phyloP scores from a whole-genome alignment of 2,113 vertebrate genomes.

The Rostratula benghalensis region DNA sequence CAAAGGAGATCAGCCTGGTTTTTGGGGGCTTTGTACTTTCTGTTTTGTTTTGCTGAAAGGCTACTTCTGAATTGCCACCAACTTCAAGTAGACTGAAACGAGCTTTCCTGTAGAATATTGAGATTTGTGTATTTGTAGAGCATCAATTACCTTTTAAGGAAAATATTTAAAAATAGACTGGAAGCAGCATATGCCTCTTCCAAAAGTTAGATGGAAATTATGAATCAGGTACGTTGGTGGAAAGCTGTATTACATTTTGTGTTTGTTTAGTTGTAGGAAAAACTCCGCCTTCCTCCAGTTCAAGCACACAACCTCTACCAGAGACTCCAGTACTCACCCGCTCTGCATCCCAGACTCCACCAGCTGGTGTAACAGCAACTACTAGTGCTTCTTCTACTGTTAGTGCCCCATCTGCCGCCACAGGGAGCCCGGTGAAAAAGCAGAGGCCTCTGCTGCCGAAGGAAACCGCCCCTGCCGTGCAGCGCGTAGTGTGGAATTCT shows the following conservation, averaged over 20 bases:
- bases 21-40: background rate
- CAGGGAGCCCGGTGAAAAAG: conserved; percentile 89
- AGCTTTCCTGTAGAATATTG: background rate
- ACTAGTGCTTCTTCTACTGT: conserved; percentile 71
- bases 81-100: background rate
- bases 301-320: conserved; percentile 76
- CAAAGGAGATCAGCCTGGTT: background rate
- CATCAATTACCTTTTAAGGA: background rate
- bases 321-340: conserved; percentile 79
- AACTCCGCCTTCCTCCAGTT: conserved; percentile 73
- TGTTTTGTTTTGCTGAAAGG: background rate
- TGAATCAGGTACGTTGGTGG: background rate
- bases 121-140: background rate
- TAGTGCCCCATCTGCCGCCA: conserved; percentile 69
- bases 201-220: background rate
- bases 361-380: conserved; percentile 78
- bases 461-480: conserved; percentile 88
- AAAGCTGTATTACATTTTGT: background rate
- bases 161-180: background rate
- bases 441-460: conserved; percentile 96
- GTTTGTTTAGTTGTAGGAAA: conserved; percentile 78
- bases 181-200: background rate
- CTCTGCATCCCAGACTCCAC: conserved; percentile 77
- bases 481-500: conserved; percentile 93
- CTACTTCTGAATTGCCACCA: background rate